phyloP scores from a whole-genome alignment of 2,797 vertebrate species.

The Gadopsis bispinosus region DNA sequence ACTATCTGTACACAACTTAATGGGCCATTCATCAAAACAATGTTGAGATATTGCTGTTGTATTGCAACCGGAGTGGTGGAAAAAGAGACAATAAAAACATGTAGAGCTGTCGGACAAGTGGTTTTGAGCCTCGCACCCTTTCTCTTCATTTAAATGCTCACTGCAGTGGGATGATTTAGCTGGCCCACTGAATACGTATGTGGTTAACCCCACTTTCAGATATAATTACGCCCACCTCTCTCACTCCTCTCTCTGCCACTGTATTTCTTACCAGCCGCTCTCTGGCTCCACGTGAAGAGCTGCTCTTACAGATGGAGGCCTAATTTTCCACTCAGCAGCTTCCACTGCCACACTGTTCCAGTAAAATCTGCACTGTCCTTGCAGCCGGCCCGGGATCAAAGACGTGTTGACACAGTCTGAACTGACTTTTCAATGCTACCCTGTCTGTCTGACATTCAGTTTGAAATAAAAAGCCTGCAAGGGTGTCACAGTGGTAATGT shows the following conservation, averaged over 20 bases:
- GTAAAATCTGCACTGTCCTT: slow-evolving; percentile 44
- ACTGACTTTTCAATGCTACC: slow-evolving; percentile 56
- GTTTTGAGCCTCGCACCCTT: slow-evolving; percentile 23
- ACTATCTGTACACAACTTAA: not conserved
- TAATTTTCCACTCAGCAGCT: slow-evolving; percentile 62
- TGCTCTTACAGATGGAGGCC: slow-evolving; percentile 49
- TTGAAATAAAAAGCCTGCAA: slow-evolving; percentile 50
- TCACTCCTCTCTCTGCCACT: slow-evolving; percentile 43
- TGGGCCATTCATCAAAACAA: not conserved
- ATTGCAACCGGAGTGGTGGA: not conserved
- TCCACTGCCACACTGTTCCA: slow-evolving; percentile 40
- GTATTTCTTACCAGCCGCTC: slow-evolving; percentile 57
- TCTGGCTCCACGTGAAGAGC: slow-evolving; percentile 51
- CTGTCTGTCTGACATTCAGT: slow-evolving; percentile 52
- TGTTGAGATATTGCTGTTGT: not conserved
- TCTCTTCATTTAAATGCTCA: slow-evolving; percentile 45
- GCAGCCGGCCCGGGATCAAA: slow-evolving; percentile 54
- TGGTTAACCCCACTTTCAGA: slow-evolving; percentile 74
- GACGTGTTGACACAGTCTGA: slow-evolving; percentile 67
- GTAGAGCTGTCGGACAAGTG: slow-evolving; percentile 38
- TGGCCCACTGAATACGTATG: slow-evolving; percentile 43
- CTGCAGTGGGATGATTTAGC: slow-evolving; percentile 42
- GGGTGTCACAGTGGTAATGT: slow-evolving; percentile 31
- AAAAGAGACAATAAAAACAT: slow-evolving; percentile 28
- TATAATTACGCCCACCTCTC: slow-evolving; percentile 68